Conservation (phyloP, 1,140 invertebrate species). For the Penaeus chinensis region DNA sequence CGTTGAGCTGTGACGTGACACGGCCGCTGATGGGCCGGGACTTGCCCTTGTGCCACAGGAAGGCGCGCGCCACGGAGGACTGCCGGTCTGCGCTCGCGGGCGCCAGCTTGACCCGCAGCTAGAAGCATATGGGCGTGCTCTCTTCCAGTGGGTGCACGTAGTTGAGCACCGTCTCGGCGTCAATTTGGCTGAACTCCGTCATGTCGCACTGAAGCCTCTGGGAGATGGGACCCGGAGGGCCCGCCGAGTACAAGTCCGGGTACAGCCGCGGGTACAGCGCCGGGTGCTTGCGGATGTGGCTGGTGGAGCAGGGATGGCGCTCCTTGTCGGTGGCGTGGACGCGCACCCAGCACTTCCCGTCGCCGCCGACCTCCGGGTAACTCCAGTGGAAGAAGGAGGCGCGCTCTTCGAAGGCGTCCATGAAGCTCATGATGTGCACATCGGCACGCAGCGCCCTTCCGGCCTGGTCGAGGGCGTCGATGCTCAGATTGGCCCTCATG, state of each 20-base stretch:
- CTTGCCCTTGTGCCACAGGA: background rate
- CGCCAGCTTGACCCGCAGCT: background rate
- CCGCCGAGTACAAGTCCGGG: background rate
- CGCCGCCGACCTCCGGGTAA: background rate
- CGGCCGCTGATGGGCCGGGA: background rate
- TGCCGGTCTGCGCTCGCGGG: background rate
- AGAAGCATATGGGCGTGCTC: background rate
- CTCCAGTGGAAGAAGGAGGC: constrained; percentile 24
- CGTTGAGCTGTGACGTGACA: constrained; percentile 1
- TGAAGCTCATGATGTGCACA: constrained; percentile 3
- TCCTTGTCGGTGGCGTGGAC: background rate
- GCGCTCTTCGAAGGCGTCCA: background rate
- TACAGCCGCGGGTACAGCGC: background rate
- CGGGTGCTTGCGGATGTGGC: constrained; percentile 22
- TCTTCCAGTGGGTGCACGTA: background rate
- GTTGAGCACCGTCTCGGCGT: background rate
- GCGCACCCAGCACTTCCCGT: constrained; percentile 9
- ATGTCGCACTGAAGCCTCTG: constrained; percentile 16
- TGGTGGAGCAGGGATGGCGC: constrained; percentile 25
- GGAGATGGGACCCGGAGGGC: background rate
- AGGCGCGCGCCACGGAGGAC: background rate
- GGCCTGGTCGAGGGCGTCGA: background rate
- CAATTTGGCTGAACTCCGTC: constrained; percentile 1
- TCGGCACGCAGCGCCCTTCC: background rate
- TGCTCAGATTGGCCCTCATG: background rate